Conservation (phyloP, 2,888 invertebrate species). For the Trichogramma evanescens region DNA sequence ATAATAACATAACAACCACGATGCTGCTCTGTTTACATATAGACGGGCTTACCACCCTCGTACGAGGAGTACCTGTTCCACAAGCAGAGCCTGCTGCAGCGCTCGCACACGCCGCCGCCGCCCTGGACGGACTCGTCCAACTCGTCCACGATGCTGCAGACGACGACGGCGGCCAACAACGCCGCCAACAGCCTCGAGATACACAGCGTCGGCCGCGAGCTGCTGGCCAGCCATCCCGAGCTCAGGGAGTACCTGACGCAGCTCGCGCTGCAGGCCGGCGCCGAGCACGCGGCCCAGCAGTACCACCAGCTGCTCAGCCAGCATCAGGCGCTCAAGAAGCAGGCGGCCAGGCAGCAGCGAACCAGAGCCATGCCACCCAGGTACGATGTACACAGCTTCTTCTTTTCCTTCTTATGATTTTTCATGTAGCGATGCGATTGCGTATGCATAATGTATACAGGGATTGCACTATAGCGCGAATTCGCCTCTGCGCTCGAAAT, state of each 20-base stretch:
- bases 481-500: no score
- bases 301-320: conserved; percentile 31
- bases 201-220: conserved; percentile 30
- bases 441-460: no score
- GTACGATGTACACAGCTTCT: conserved; percentile 25
- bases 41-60: conserved; percentile 44
- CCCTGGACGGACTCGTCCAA: conserved; percentile 41
- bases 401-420: not conserved
- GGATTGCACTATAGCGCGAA: no score
- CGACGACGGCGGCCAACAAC: not conserved
- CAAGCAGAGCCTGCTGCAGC: conserved; percentile 38
- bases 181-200: conserved; percentile 25
- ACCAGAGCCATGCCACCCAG: conserved; percentile 40
- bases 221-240: conserved; percentile 36
- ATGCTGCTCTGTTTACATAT: no score
- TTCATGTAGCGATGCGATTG: no score
- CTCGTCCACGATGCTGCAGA: conserved; percentile 9
- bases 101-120: conserved; percentile 45
- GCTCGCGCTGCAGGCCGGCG: conserved; percentile 28
- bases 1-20: no score
- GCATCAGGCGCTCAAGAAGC: conserved; percentile 35
- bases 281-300: conserved; percentile 27
- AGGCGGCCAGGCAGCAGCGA: conserved; percentile 34
- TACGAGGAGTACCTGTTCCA: conserved; percentile 44
- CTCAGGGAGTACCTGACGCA: conserved; percentile 37